These are phyloP conservation scores for Ptilonorhynchus violaceus DNA, from an alignment of 2,113 vertebrate genomes.

Conservation along the genomic window DNA sequence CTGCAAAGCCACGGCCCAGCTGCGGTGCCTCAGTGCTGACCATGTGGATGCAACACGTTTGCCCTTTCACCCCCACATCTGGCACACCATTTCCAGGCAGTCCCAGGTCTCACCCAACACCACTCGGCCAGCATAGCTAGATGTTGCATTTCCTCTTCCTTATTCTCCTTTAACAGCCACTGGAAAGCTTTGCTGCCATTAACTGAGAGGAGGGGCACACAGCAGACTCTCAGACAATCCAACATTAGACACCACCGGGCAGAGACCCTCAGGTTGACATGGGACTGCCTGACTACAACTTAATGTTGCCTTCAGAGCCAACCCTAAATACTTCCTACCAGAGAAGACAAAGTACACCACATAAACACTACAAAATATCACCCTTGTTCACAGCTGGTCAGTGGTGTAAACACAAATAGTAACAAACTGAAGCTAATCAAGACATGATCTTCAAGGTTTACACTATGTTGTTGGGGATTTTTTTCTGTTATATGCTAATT, in stretches of 20 bases:
- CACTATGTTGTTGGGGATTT: background rate
- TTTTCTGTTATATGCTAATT: background rate
- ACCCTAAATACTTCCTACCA: background rate
- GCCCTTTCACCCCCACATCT: background rate
- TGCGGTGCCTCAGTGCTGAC: background rate
- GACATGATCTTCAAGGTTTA: background rate
- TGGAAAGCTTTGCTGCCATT: background rate
- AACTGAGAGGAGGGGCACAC: background rate
- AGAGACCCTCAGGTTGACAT: background rate
- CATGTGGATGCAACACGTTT: rapidly evolving
- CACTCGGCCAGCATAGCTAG: background rate
- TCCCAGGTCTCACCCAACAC: background rate
- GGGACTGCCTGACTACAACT: background rate
- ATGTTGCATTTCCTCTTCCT: background rate
- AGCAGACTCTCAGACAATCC: background rate
- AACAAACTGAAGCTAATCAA: background rate
- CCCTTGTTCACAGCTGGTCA: background rate
- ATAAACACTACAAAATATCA: background rate
- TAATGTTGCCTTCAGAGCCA: background rate
- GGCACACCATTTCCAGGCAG: background rate
- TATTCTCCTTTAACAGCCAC: background rate
- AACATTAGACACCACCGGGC: background rate
- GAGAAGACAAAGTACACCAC: background rate
- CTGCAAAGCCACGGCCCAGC: background rate
- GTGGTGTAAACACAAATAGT: background rate